Percentiles rank a stretch among this genome's conserved stretches.
These are phyloP conservation scores for Cassiopea andromeda DNA, from an alignment of 30 jellyfish, hydroid and myxozoan genomes.

Conservation along the genomic window DNA sequence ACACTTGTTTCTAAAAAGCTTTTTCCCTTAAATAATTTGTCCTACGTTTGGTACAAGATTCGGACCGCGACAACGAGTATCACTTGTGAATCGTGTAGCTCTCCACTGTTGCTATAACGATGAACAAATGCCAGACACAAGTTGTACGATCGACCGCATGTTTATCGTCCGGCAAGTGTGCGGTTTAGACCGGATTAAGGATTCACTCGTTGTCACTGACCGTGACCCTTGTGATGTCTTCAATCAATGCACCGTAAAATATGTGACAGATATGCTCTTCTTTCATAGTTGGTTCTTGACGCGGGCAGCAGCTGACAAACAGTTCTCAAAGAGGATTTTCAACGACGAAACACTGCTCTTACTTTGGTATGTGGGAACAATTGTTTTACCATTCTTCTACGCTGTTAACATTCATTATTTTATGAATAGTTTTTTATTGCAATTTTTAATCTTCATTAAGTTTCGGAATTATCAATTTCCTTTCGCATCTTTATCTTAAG, in stretches of 20 bases:
- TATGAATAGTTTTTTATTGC: too few relatives aligned
- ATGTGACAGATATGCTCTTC: neutral
- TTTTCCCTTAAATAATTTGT: neutral
- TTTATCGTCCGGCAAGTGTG: constrained; percentile 8
- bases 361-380: too few relatives aligned
- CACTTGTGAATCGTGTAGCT: neutral
- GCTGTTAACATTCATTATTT: too few relatives aligned
- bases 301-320: neutral
- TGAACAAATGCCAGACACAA: neutral
- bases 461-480: too few relatives aligned
- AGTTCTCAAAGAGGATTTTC: neutral
- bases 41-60: neutral
- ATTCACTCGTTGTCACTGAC: constrained; percentile 3
- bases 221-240: neutral
- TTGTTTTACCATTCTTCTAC: too few relatives aligned
- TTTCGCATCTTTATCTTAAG: too few relatives aligned
- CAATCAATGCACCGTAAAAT: neutral
- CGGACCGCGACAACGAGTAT: too few relatives aligned
- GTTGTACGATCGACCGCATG: constrained; percentile 1
- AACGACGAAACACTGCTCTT: neutral
- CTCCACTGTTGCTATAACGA: neutral
- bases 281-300: neutral
- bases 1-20: neutral
- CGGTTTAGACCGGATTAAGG: constrained; percentile 1
- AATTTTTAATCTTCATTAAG: too few relatives aligned